Percentiles rank a stretch among this genome's conserved stretches.
These are phyloP conservation scores for Drosophila tani DNA, from an alignment of 1,140 invertebrate genomes.

Conservation along the genomic window DNA sequence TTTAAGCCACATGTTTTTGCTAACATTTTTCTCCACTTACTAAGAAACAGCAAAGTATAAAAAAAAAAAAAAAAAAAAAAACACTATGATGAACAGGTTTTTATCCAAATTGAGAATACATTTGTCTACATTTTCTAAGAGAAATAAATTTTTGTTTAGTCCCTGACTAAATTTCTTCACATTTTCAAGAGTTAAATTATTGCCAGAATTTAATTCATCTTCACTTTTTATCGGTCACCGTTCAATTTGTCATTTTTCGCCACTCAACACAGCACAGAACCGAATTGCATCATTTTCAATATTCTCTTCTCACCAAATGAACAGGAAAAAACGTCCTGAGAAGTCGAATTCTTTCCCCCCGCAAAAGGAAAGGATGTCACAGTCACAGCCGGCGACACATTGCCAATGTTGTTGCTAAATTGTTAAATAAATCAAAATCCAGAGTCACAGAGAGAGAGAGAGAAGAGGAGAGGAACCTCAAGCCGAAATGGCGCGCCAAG, in stretches of 20 bases:
- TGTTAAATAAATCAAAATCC: constrained; percentile 82
- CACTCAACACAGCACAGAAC: constrained; percentile 4
- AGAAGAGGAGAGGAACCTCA: constrained; percentile 27
- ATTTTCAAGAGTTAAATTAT: too few species aligned
- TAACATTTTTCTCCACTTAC: too few species aligned
- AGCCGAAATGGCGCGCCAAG: constrained; percentile 65
- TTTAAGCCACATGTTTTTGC: background rate
- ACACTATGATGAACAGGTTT: too few species aligned
- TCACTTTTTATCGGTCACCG: background rate
- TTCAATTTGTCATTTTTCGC: constrained; percentile 28
- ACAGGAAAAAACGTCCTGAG: constrained; percentile 13
- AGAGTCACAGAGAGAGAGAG: constrained; percentile 21
- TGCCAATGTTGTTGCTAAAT: constrained; percentile 68
- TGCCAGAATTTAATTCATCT: constrained; percentile 2
- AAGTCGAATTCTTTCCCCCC: background rate
- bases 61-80: too few species aligned
- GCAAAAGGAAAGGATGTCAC: constrained; percentile 22
- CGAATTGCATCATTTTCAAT: constrained; percentile 17
- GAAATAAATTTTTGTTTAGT: background rate
- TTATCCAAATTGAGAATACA: background rate
- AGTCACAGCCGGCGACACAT: constrained; percentile 66
- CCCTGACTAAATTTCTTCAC: background rate
- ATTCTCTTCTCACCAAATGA: background rate
- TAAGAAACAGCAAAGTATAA: too few species aligned
- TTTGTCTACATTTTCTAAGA: too few species aligned